Evolutionary conservation across 2,888 invertebrate species (phyloP).

Genomic region (Philereme transversata): DNA sequence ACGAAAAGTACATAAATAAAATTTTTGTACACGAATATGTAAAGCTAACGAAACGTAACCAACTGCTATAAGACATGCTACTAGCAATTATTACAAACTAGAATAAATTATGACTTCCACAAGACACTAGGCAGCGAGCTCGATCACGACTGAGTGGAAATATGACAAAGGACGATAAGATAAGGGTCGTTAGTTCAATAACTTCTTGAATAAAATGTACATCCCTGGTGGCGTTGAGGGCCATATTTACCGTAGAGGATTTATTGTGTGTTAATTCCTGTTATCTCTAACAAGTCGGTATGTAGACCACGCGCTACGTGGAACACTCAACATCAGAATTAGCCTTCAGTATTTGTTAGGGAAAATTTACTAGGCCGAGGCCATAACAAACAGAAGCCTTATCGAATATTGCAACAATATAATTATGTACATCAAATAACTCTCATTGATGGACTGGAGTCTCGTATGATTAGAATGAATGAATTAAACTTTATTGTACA

Average conservation of each 20-base stretch:
- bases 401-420: slow-evolving; percentile 17
- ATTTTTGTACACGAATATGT: slow-evolving; percentile 36
- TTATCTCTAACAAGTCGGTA: slow-evolving; percentile 45
- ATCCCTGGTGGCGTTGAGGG: slow-evolving; percentile 46
- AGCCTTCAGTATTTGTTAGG: slow-evolving; percentile 48
- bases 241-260: slow-evolving; percentile 41
- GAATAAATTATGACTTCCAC: slow-evolving; percentile 27
- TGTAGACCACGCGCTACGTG: slow-evolving; percentile 43
- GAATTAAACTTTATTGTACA: slow-evolving; percentile 3
- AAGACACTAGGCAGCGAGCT: slow-evolving; percentile 37
- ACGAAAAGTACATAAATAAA: slow-evolving; percentile 40
- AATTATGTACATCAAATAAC: slow-evolving; percentile 7
- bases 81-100: slow-evolving; percentile 22
- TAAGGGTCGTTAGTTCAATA: slow-evolving; percentile 70
- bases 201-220: slow-evolving; percentile 49
- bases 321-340: slow-evolving; percentile 38
- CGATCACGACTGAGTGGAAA: slow-evolving; percentile 55
- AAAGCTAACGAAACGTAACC: slow-evolving; percentile 44
- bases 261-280: slow-evolving; percentile 54
- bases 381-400: slow-evolving; percentile 13
- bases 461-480: slow-evolving; percentile 23
- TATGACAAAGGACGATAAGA: slow-evolving; percentile 71
- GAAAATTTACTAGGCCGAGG: slow-evolving; percentile 60
- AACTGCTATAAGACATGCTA: slow-evolving; percentile 35
- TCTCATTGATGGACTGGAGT: slow-evolving; percentile 20